These are phyloP conservation scores for Chromoteleia sp. DNA, from an alignment of 2,888 invertebrate species.

Conservation along the genomic window DNA sequence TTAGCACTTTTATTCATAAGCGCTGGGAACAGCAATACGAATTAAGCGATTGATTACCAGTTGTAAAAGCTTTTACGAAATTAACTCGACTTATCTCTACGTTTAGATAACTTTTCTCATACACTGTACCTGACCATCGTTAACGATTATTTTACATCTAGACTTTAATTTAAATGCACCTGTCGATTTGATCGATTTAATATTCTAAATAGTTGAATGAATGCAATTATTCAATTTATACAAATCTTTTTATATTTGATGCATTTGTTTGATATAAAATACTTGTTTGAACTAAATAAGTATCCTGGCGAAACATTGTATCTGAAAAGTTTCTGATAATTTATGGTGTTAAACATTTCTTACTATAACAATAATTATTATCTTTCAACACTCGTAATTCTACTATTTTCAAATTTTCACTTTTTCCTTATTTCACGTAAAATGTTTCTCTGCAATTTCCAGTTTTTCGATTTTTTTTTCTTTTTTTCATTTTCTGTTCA, in stretches of 20 bases:
- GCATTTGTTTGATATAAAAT: too few relatives aligned
- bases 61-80: conserved; percentile 15
- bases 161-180: conserved; percentile 9
- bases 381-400: too few relatives aligned
- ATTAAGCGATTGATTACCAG: conserved; percentile 24
- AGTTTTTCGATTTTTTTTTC: too few relatives aligned
- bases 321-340: conserved; percentile 9
- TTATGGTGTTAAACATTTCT: too few relatives aligned
- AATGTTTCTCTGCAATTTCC: too few relatives aligned
- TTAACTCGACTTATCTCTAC: conserved; percentile 8
- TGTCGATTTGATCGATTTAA: not conserved
- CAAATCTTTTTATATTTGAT: too few relatives aligned
- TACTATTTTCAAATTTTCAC: too few relatives aligned
- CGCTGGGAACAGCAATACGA: conserved; percentile 24
- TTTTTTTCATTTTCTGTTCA: too few relatives aligned
- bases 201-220: not conserved
- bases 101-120: not conserved
- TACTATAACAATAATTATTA: too few relatives aligned
- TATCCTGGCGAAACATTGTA: conserved; percentile 5
- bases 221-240: too few relatives aligned
- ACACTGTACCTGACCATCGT: conserved; percentile 5
- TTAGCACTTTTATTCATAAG: conserved; percentile 22
- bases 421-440: too few relatives aligned
- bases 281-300: not conserved
- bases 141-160: conserved; percentile 6